Evolutionary conservation across 2,797 vertebrate genomes (phyloP), one percentile per base, ranked within the genome.

Genomic region (Eulemur coronatus): DNA sequence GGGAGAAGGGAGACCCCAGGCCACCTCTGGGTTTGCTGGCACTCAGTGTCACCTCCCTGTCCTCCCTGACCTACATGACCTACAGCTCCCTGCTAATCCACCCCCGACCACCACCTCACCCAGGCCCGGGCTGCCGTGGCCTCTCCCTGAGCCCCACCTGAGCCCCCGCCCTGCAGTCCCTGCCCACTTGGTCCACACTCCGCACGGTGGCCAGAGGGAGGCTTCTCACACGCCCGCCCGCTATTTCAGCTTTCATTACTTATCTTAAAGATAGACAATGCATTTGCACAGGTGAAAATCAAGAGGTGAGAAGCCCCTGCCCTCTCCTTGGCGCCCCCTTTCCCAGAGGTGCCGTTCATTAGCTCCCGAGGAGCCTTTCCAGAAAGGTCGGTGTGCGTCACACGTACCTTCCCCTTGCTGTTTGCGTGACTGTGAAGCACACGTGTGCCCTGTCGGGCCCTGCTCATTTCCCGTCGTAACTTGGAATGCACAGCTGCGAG

Each of bases 381-480:
- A 33, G 48, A 73, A 57, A 75, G 69, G 46, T 43, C n/a, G 0
- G 22, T 46, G 46, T 55, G 8, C 59, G 59, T 63, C 26, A 7
- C 55, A 30, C 13, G 7, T 43, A 11, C 81, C 55, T 55, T 79
- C 38, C 26, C 63, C 55, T 72, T 79, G 52, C 63, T 70, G 20
- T 55, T 61, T 5, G 15, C 55, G n/a, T 0, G 8, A 24, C 26
- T 72, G 63, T 5, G 4, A 6, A 0, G 7, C 38, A 11, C 1
- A 24, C 35, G 1, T 1, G 5, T 9, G 26, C 43, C 84, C 12
- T 35, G 65, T 50, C 1, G 3, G 6, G 38, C 41, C 50, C 59
- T 15, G 43, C 84, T 70, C 41, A 48, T 43, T 55, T 48, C 14
- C 8, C 10, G 2, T 8, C 38, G 0, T 73, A 73, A 38, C 57